Conservation (phyloP, 2,113 vertebrate genomes). For the Ramphastos sulfuratus region DNA sequence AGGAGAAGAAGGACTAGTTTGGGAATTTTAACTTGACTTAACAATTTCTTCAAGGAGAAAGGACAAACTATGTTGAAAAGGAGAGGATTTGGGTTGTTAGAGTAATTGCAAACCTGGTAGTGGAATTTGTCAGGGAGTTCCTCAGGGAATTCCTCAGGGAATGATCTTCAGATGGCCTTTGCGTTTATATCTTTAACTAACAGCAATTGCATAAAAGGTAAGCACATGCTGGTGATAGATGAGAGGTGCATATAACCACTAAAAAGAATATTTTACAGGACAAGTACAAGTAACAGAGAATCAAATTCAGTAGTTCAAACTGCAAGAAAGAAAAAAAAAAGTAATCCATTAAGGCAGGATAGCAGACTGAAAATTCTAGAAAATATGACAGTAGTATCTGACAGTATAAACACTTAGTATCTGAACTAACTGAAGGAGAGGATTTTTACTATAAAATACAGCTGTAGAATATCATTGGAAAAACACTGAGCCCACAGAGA, state of each 20-base stretch:
- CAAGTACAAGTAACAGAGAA: background rate
- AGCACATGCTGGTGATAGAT: background rate
- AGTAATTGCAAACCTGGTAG: background rate
- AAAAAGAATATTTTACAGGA: background rate
- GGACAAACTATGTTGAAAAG: background rate
- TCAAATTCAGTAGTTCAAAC: background rate
- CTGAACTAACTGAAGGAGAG: background rate
- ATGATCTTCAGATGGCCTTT: background rate
- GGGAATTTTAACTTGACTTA: background rate
- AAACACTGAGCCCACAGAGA: background rate
- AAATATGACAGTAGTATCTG: too few species aligned
- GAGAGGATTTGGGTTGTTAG: background rate
- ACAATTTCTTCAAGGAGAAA: background rate
- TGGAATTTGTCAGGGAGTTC: background rate
- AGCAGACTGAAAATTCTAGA: background rate
- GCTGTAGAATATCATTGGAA: background rate
- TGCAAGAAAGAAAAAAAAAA: background rate
- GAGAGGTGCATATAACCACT: background rate
- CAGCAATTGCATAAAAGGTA: background rate
- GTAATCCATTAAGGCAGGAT: background rate
- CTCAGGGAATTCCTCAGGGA: background rate
- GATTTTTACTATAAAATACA: background rate
- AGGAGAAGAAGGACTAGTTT: background rate
- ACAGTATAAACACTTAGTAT: too few species aligned
- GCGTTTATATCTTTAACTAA: background rate